phyloP scores from a whole-genome alignment of 2,888 invertebrate genomes.

The Zele albiditarsus region DNA sequence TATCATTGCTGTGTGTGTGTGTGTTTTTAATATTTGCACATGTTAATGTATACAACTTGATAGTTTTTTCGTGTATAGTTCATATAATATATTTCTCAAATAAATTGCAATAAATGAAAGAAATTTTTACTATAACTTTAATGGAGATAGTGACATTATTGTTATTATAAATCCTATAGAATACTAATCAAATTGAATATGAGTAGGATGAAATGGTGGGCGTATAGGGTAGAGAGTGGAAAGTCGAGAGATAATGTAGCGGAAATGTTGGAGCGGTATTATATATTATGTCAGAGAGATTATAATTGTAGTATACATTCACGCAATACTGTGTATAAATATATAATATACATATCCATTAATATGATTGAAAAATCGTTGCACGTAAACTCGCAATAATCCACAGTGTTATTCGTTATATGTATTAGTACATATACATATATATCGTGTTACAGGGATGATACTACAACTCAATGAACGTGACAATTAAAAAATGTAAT shows the following conservation, averaged over 20 bases:
- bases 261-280: slow-evolving; percentile 10
- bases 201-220: background rate
- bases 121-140: no score
- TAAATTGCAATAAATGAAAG: no score
- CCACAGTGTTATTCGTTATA: background rate
- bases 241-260: slow-evolving; percentile 8
- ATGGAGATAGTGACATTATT: background rate
- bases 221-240: background rate
- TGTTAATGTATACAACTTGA: no score
- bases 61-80: no score
- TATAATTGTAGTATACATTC: background rate
- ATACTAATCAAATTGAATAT: background rate
- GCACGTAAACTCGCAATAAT: background rate
- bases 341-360: background rate
- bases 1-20: no score
- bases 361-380: background rate
- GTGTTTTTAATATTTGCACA: no score
- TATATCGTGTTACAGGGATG: background rate
- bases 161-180: background rate
- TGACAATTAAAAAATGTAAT: no score
- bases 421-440: no score
- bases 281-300: background rate
- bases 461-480: no score
- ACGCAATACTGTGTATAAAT: background rate
- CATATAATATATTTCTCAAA: no score